Percentiles rank a stretch among this genome's conserved stretches.
These are phyloP conservation scores for Crenuchus spilurus DNA, from an alignment of 2,797 vertebrate genomes.

Conservation along the genomic window DNA sequence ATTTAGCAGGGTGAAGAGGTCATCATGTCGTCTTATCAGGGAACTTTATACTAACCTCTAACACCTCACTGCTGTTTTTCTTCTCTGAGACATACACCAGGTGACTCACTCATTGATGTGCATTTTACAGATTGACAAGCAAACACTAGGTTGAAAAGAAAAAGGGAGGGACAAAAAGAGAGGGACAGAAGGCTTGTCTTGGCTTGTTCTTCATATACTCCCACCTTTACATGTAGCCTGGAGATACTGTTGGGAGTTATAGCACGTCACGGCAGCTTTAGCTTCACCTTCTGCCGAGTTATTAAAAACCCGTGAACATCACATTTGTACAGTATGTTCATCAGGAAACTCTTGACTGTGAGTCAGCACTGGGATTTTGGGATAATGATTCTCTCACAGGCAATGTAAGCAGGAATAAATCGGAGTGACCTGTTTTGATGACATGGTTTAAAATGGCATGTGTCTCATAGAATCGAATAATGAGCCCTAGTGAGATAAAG, in stretches of 20 bases:
- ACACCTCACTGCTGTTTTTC: constrained; percentile 21
- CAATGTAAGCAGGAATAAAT: not conserved
- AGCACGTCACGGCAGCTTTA: constrained; percentile 23
- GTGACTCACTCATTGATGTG: constrained; percentile 31
- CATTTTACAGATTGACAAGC: constrained; percentile 26
- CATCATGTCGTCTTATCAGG: constrained; percentile 34
- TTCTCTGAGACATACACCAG: constrained; percentile 17
- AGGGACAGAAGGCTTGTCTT: constrained; percentile 51
- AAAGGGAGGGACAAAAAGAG: not conserved
- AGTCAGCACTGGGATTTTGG: not conserved
- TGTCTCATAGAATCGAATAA: not conserved
- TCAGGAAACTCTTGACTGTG: constrained; percentile 3
- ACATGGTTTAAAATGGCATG: not conserved
- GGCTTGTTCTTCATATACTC: constrained; percentile 50
- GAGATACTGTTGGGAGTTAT: constrained; percentile 55
- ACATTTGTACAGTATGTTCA: constrained; percentile 3
- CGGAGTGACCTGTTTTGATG: not conserved
- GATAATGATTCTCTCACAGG: not conserved
- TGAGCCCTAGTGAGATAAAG: not conserved
- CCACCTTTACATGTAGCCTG: constrained; percentile 62
- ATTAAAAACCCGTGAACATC: constrained; percentile 10
- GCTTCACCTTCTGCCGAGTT: not conserved
- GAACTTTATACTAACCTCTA: not conserved
- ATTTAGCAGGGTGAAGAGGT: constrained; percentile 16
- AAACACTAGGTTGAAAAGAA: constrained; percentile 21